Percentiles rank a stretch among this genome's conserved stretches.
Evolutionary conservation across 2,888 invertebrate genomes (phyloP).

Genomic region (Celastrina argiolus): DNA sequence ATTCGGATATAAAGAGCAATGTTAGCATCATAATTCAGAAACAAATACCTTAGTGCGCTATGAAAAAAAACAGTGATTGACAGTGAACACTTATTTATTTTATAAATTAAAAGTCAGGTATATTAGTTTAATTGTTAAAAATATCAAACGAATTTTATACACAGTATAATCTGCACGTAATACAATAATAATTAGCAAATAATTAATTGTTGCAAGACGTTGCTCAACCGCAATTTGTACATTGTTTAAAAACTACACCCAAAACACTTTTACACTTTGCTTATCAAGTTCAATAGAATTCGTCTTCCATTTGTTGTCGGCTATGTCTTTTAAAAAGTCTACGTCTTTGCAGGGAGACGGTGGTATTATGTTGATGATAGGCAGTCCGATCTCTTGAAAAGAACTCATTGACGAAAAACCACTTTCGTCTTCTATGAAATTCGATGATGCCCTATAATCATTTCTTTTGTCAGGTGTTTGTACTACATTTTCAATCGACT

Average conservation of each 20-base stretch:
- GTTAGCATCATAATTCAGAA: not conserved
- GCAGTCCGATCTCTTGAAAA: slow-evolving; percentile 88
- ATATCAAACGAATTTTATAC: slow-evolving; percentile 17
- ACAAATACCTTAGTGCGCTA: not conserved
- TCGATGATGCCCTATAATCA: slow-evolving; percentile 52
- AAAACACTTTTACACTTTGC: slow-evolving; percentile 67
- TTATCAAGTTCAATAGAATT: slow-evolving; percentile 56
- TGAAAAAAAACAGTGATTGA: not conserved
- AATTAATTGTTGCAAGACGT: slow-evolving; percentile 21
- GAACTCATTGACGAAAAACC: slow-evolving; percentile 92
- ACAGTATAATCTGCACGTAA: slow-evolving; percentile 18
- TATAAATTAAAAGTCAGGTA: slow-evolving; percentile 18
- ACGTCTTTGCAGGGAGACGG: slow-evolving; percentile 68
- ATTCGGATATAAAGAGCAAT: no score
- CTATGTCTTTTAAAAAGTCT: slow-evolving; percentile 52
- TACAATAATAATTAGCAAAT: slow-evolving; percentile 18
- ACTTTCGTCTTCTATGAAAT: slow-evolving; percentile 85
- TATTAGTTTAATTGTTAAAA: slow-evolving; percentile 18
- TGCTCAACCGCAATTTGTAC: slow-evolving; percentile 24
- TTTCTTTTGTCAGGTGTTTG: slow-evolving; percentile 47
- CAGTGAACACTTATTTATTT: slow-evolving; percentile 19
- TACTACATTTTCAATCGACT: slow-evolving; percentile 37
- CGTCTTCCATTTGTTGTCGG: slow-evolving; percentile 59
- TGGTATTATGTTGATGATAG: slow-evolving; percentile 73
- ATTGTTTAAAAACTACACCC: slow-evolving; percentile 51